phyloP scores from a whole-genome alignment of 2,888 invertebrate species.

The Eristalinus aeneus region DNA sequence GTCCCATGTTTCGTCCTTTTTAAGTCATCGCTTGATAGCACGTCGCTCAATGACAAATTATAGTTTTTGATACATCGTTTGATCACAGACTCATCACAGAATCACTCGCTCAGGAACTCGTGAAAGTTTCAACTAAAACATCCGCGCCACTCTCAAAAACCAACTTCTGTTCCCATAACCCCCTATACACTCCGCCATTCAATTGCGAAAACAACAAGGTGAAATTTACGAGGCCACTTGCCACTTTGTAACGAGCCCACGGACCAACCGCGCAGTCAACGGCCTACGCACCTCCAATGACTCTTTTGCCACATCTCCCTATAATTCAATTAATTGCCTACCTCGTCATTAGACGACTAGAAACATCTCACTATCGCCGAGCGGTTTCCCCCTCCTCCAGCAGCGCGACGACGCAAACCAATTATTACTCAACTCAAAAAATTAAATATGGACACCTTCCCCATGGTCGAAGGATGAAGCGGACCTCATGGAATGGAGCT shows the following conservation, averaged over 20 bases:
- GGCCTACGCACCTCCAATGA: slow-evolving; percentile 5
- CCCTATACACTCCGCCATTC: background rate
- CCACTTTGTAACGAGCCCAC: background rate
- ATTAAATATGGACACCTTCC: slow-evolving; percentile 71
- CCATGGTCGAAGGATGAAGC: slow-evolving; percentile 30
- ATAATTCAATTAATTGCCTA: slow-evolving; percentile 67
- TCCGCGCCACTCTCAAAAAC: too few species aligned
- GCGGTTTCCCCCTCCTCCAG: background rate
- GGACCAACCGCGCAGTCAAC: background rate
- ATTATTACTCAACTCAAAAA: slow-evolving; percentile 61
- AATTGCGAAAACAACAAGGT: background rate
- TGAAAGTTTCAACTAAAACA: too few species aligned
- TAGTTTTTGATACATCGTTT: too few species aligned
- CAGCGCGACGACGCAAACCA: slow-evolving; percentile 35
- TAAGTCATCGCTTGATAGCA: too few species aligned
- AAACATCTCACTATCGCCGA: slow-evolving; percentile 58
- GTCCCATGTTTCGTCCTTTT: too few species aligned
- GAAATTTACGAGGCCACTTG: background rate
- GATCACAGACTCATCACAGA: too few species aligned
- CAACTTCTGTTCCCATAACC: background rate
- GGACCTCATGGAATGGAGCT: background rate
- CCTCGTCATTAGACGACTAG: slow-evolving; percentile 53
- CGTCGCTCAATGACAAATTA: too few species aligned
- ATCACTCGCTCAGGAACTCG: too few species aligned
- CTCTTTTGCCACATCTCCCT: slow-evolving; percentile 34